phyloP scores from a whole-genome alignment of 1,140 invertebrate genomes.

The Bombus breviceps region DNA sequence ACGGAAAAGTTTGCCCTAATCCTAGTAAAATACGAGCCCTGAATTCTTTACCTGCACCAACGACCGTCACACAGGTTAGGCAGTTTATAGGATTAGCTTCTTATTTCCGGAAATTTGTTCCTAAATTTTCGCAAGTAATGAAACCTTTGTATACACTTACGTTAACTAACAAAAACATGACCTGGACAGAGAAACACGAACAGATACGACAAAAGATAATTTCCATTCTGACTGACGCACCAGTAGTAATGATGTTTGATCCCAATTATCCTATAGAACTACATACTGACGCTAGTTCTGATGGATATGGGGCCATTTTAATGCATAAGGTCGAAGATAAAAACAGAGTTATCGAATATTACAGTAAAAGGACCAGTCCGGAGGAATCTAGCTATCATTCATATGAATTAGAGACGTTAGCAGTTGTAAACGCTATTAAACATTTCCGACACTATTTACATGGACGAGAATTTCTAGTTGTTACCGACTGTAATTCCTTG shows the following conservation, averaged over 20 bases:
- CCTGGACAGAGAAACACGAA: accelerated
- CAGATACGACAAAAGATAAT: too few species aligned
- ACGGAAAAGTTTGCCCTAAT: too few species aligned
- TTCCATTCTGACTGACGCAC: too few species aligned
- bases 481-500: accelerated
- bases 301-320: too few species aligned
- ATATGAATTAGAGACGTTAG: accelerated
- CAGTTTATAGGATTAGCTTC: accelerated
- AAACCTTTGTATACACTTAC: too few species aligned
- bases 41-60: accelerated
- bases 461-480: accelerated
- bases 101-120: accelerated
- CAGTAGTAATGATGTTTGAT: too few species aligned
- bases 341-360: accelerated
- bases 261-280: too few species aligned
- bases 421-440: accelerated
- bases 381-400: accelerated
- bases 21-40: accelerated
- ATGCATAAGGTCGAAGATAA: too few species aligned
- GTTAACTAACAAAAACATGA: accelerated
- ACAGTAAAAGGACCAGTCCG: too few species aligned
- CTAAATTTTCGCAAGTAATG: too few species aligned
- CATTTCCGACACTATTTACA: accelerated
- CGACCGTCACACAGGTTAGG: accelerated
- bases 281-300: too few species aligned